Conservation (phyloP, 1,140 invertebrate genomes). For the Phymorhynchus buccinoides region DNA sequence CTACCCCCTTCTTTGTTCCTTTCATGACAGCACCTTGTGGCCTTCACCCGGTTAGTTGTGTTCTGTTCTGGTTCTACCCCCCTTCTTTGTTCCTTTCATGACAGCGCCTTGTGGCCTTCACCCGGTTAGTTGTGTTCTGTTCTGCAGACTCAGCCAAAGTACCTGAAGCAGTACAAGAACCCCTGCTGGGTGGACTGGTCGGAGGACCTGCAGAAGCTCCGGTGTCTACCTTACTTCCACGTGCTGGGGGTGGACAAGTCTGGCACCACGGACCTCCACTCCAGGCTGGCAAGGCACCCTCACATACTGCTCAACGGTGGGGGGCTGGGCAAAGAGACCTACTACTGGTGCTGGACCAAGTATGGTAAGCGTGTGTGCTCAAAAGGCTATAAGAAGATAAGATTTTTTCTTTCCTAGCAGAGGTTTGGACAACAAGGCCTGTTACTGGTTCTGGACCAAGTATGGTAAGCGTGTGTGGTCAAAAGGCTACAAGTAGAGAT, state of each 20-base stretch:
- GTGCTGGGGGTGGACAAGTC: slow-evolving; percentile 64
- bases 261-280: slow-evolving; percentile 63
- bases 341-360: slow-evolving; percentile 65
- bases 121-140: too few species aligned
- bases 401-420: not conserved
- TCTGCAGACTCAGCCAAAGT: slow-evolving; percentile 51
- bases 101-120: too few species aligned
- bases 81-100: too few species aligned
- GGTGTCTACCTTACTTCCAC: slow-evolving; percentile 64
- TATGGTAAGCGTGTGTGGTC: slow-evolving; percentile 54
- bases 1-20: too few species aligned
- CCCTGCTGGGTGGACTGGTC: slow-evolving; percentile 56
- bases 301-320: slow-evolving; percentile 52
- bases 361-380: slow-evolving; percentile 53
- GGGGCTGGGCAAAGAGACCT: slow-evolving; percentile 58
- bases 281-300: slow-evolving; percentile 56
- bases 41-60: too few species aligned
- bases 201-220: slow-evolving; percentile 10
- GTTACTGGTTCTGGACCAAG: slow-evolving; percentile 64
- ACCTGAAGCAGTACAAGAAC: slow-evolving; percentile 57
- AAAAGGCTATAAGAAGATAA: not conserved
- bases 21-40: too few species aligned
- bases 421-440: slow-evolving; percentile 55
- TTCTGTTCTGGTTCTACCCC: too few species aligned
- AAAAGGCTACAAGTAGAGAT: too few species aligned